Base-by-base conservation (phyloP, 2,113 vertebrate species). In the Amblyopsis rosae region DNA sequence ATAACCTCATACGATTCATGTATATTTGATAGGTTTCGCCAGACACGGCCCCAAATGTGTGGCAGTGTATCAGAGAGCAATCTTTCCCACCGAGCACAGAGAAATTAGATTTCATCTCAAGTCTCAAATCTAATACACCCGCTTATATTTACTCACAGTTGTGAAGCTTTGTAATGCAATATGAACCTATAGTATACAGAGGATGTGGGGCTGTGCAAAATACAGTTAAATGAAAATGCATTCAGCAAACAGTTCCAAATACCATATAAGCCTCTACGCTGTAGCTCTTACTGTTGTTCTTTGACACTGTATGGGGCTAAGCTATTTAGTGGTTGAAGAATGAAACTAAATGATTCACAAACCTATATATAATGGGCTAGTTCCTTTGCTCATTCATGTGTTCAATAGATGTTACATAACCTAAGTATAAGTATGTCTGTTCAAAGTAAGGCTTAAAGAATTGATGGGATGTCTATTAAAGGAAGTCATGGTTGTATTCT, bases 31-130 rank as follows among this genome's bases (percentile, higher is more conserved):
- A 46, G 66, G 53, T 62, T 71, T 41, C 76, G 76, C 87, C 87
- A 88, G 84, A 87, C 88, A 87, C 87, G 86, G 83, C 76, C 80
- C 82, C 78, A 80, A 69, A 85, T 83, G 65, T 72, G 77, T 76
- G 85, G 78, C 76, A 68, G 85, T 77, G 83, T 84, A 81, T 86
- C 79, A 75, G 82, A 82, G 62, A 81, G 75, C 80, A 81, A 81
- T 87, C 79, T 83, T 76, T 74, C 76, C 72, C 73, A 68, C 76
- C 75, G 72, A 80, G 83, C 79, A 79, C 54, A 26, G 49, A 81
- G 77, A 91, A 91, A 91, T 89, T 84, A 83, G 86, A 91, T 91
- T 91, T 87, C 83, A 88, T 87, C 86, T 83, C 71, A 57, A 73
- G 65, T 73, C 77, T 76, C 81, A 88, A 84, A 91, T 86, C 84